Evolutionary conservation across 2,113 vertebrate genomes (phyloP), one percentile per base, ranked within the genome.

Genomic region (Lepus timidus): DNA sequence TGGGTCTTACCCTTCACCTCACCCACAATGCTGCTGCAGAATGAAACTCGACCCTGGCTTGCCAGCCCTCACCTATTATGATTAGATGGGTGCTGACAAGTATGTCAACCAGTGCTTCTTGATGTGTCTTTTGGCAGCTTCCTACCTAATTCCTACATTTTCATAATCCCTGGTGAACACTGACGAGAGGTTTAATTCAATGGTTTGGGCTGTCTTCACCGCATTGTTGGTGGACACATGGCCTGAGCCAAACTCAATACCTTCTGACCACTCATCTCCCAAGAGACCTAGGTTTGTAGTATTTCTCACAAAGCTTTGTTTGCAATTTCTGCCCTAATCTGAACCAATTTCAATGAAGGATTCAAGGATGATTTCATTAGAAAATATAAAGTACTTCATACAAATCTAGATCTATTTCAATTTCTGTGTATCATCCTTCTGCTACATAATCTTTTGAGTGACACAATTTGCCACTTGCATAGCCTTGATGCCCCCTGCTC

Each of bases 331-430:
- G 61, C 25, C 8, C 85, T 64, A 52, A 33, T 74, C 33, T n/a
- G 68, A 94, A 33, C 44, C 31, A 79, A 44, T 93, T 91, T 80
- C 39, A 74, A 65, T 96, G 36, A 92, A 64, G 36, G 20, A 85
- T 90, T 95, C n/a, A 90, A 84, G n/a, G 75, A 11, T 79, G 51
- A 96, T 94, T 96, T 97, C 64, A 83, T 96, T 95, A 91, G 75
- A 73, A 49, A 83, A 71, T 90, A 44, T 25, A 39, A 85, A 62
- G 31, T 8, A 70, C 33, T 92, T 95, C 39, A 88, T 85, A 74
- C 88, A 96, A 90, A 95, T 88, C 76, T 88, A 74, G 55, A 78
- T 82, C 67, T 93, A 44, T 61, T 88, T 2, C 4, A 61, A 51
- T 51, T 90, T 76, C 11, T 61, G 39, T 68, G 91, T 93, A 84